Base-by-base conservation (phyloP, 2,797 vertebrate species). In the Hirundo rustica region DNA sequence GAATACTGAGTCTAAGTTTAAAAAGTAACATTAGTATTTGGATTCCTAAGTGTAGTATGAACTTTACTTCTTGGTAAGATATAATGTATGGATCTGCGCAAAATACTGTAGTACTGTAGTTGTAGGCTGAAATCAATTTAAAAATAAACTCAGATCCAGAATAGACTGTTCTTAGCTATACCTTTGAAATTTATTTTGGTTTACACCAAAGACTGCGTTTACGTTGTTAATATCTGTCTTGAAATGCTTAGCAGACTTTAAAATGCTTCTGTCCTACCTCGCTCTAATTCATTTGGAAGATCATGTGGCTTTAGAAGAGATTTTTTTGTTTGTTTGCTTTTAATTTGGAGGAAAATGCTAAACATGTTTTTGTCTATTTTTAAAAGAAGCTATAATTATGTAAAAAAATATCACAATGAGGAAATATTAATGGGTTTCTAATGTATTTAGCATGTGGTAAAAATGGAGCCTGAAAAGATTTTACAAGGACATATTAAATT, bases 351-450 rank as follows among this genome's bases (percentile, higher is more conserved):
- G 15, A 38, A 75, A 74, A 67, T 3, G 16, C 25, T 85, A 79
- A 94, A 85, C 27, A 44, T 82, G n/a, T 51, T 95, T 94, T 78
- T 90, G 48, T 73, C 78, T 91, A 5, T 91, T 94, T 95, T 96
- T 93, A 78, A 95, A 92, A 91, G 44, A 80, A 88, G 47, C 47
- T 93, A 30, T 88, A 90, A 96, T 94, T 92, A 89, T 86, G 66
- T 81, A 47, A 38, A 77, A 77, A 94, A 95, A 94, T 81, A 93
- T 42, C 86, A 89, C 81, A 91, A 71, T 76, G 72, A 92, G 78
- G 72, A 85, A 93, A 94, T 80, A 89, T 0, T 79, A 89, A 67
- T 85, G 78, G 30, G 29, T 45, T 93, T 91, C 87, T 83, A 83
- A 85, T 89, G 47, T 75, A 68, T 80, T 94, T 58, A 72, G 26